These are phyloP conservation scores for Lacerta bilineata DNA, from an alignment of 2,797 vertebrate species.

Conservation along the genomic window DNA sequence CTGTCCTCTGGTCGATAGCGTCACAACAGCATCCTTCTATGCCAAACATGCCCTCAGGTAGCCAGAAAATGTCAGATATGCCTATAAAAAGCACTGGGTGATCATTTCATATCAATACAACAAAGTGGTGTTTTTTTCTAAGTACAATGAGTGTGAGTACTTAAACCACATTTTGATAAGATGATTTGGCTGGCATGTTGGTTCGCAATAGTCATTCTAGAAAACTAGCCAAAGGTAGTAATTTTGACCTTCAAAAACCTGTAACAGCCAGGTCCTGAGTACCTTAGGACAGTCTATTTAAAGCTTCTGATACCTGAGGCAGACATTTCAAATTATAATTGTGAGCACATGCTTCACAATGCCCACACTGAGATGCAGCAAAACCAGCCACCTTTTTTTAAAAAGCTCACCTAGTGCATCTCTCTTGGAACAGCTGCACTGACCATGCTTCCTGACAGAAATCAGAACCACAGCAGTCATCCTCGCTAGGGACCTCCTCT, in stretches of 20 bases:
- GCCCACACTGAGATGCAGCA: neutral
- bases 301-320: neutral
- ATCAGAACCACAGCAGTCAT: neutral
- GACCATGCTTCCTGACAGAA: neutral
- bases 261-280: neutral
- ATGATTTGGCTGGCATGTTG: neutral
- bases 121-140: neutral
- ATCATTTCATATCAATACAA: neutral
- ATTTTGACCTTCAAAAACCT: neutral
- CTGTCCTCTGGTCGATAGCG: constrained; percentile 28
- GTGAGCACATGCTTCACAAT: neutral
- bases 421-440: neutral
- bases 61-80: neutral
- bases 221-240: neutral
- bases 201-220: neutral
- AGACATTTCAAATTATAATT: neutral
- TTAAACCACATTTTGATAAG: constrained; percentile 5
- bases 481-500: neutral
- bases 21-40: constrained; percentile 25
- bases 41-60: neutral
- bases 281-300: neutral
- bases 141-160: neutral
- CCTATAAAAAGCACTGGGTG: neutral
- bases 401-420: neutral
- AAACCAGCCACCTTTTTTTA: neutral